Conservation (phyloP, 1,140 invertebrate species). For the Mamestra configurata region DNA sequence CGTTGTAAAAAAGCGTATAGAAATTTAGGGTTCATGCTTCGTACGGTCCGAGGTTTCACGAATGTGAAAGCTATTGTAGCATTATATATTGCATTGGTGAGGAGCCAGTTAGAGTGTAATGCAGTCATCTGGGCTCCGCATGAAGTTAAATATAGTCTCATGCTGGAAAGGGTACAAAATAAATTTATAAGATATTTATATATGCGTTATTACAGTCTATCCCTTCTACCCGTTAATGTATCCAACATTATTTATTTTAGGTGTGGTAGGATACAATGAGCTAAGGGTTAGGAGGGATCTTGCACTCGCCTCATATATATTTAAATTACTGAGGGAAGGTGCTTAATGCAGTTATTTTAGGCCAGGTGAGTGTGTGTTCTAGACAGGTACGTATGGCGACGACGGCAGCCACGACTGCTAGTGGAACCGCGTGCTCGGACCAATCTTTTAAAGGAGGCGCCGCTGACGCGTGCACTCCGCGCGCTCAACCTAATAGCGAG, state of each 20-base stretch:
- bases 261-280: no score
- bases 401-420: neutral
- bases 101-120: neutral
- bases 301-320: slow-evolving; percentile 4
- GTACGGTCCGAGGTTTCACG: no score
- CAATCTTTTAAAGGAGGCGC: neutral
- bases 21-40: no score
- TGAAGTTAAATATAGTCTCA: slow-evolving; percentile 4
- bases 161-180: neutral
- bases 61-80: no score
- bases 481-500: no score
- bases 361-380: no score
- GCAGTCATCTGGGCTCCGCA: neutral
- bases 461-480: no score
- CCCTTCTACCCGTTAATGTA: no score
- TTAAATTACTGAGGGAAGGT: neutral
- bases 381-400: neutral
- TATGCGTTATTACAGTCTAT: neutral
- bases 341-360: neutral
- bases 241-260: no score
- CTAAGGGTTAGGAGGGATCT: no score
- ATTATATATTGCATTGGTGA: slow-evolving; percentile 1
- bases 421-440: neutral
- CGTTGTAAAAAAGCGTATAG: no score
- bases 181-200: slow-evolving; percentile 4